Conservation (phyloP, 2,113 vertebrate genomes). For the Microtus pennsylvanicus region DNA sequence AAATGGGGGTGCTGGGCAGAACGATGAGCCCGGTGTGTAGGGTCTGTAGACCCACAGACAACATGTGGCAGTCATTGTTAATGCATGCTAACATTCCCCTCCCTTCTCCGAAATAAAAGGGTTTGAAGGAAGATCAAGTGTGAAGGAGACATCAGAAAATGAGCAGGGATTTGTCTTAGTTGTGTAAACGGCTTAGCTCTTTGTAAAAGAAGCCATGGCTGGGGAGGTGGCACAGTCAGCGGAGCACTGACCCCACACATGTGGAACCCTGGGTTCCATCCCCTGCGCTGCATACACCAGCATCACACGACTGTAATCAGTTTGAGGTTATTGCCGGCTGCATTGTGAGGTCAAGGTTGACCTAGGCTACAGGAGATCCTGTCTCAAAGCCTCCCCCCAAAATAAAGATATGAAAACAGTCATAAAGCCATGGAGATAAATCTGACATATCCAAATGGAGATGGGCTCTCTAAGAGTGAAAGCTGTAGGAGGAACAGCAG, state of each 20-base stretch:
- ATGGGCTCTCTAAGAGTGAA: slow-evolving; percentile 26
- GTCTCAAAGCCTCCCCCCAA: background rate
- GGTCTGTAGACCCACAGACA: no score
- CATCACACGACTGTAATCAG: background rate
- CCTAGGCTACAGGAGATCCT: background rate
- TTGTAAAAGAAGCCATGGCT: background rate
- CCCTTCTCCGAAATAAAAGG: background rate
- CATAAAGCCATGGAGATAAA: background rate
- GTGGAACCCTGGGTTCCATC: no score
- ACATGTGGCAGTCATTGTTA: background rate
- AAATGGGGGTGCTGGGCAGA: background rate
- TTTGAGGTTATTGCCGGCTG: background rate
- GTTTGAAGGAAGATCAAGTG: background rate
- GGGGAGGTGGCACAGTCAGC: no score
- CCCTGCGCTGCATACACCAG: no score
- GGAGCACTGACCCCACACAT: background rate
- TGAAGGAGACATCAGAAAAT: background rate
- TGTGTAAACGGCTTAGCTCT: background rate
- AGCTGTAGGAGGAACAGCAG: background rate
- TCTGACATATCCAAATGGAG: slow-evolving; percentile 6
- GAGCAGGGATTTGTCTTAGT: background rate
- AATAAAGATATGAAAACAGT: no score
- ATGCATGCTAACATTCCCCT: background rate
- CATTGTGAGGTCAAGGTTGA: background rate
- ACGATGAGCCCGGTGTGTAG: rapidly evolving